A percentile compares a stretch with the other conserved stretches of the same genome.
phyloP scores from a whole-genome alignment of 2,888 invertebrate species.

The Smittia sp. region DNA sequence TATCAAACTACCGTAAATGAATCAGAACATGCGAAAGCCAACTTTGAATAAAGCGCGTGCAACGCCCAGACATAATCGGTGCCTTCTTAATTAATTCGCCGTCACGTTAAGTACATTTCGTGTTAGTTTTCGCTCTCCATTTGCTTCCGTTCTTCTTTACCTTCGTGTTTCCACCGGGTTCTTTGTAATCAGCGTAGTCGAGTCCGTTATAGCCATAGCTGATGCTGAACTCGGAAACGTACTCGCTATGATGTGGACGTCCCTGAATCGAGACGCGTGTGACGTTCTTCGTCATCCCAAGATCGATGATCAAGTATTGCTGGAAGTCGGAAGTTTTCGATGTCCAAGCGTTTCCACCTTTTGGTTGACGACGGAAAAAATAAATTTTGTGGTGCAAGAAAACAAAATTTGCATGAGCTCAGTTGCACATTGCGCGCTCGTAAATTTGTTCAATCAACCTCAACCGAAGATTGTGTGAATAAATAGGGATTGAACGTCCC shows the following conservation, averaged over 20 bases:
- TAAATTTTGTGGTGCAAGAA: background rate
- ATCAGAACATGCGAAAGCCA: background rate
- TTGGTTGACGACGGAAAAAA: background rate
- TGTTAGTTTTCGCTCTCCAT: background rate
- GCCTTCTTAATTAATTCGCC: slow-evolving; percentile 22
- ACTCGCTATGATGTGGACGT: slow-evolving; percentile 84
- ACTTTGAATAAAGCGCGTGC: background rate
- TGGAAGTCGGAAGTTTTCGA: slow-evolving; percentile 87
- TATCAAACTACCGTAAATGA: background rate
- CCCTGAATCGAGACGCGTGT: slow-evolving; percentile 88
- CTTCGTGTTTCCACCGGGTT: slow-evolving; percentile 84
- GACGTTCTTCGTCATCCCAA: slow-evolving; percentile 83
- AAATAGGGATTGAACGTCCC: background rate
- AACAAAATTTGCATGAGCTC: slow-evolving; percentile 20
- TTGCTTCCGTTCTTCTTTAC: slow-evolving; percentile 58
- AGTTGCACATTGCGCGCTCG: slow-evolving; percentile 15
- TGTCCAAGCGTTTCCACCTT: slow-evolving; percentile 89
- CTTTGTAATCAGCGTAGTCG: slow-evolving; percentile 87
- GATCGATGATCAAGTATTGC: slow-evolving; percentile 87
- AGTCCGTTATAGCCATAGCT: slow-evolving; percentile 89
- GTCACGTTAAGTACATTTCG: slow-evolving; percentile 18
- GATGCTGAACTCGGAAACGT: slow-evolving; percentile 89
- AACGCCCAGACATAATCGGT: background rate
- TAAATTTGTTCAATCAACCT: background rate
- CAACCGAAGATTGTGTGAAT: slow-evolving; percentile 13